Conservation (phyloP, 2,797 vertebrate species). For the Microhierax caerulescens region DNA sequence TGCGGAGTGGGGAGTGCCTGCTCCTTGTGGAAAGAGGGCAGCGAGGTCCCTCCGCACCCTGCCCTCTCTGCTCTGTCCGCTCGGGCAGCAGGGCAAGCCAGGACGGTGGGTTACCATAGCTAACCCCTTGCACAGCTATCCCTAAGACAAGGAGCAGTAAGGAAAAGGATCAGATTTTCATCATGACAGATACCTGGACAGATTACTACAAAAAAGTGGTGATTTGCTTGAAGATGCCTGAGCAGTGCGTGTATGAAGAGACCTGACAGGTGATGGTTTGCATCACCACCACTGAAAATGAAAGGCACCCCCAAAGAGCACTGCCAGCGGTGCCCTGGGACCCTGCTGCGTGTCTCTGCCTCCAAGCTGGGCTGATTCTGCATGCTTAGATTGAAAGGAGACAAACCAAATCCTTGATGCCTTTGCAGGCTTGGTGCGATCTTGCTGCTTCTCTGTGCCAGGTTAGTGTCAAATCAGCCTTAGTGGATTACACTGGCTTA, state of each 20-base stretch:
- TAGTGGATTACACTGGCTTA: background rate
- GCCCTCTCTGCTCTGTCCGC: background rate
- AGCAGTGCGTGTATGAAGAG: background rate
- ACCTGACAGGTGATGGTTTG: background rate
- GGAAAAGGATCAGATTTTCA: background rate
- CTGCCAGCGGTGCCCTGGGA: background rate
- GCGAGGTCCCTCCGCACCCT: background rate
- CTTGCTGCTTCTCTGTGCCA: background rate
- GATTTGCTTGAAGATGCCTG: background rate
- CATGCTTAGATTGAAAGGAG: background rate
- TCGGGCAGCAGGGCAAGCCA: background rate
- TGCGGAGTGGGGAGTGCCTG: background rate
- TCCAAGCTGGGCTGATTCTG: background rate
- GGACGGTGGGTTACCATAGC: background rate
- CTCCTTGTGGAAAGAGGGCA: background rate
- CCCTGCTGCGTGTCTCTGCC: background rate
- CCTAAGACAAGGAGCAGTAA: background rate
- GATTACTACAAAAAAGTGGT: background rate
- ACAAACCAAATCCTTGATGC: accelerated
- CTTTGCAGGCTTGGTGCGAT: background rate
- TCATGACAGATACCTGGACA: background rate
- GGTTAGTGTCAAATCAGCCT: background rate
- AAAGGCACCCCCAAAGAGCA: background rate
- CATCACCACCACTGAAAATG: background rate
- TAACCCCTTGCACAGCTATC: background rate